A percentile compares a stretch with the other conserved stretches of the same genome.
Conservation (phyloP, 2,888 invertebrate species). For the Heteromurus nitidus region DNA sequence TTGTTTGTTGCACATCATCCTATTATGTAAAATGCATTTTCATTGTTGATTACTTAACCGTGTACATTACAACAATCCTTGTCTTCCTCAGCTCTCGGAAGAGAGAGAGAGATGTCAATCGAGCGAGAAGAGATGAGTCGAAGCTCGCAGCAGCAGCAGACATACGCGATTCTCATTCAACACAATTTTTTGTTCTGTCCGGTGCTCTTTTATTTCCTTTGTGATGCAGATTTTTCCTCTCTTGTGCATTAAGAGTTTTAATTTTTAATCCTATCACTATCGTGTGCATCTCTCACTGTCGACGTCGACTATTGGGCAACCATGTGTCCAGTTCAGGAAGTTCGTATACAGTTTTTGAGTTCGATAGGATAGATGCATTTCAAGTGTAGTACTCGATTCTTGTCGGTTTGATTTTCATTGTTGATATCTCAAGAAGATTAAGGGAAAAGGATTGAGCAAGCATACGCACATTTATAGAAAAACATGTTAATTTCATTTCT, state of each 20-base stretch:
- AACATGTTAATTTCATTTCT: conserved; percentile 52
- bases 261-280: conserved; percentile 5
- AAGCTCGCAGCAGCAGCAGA: too few species aligned
- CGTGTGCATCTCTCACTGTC: too few species aligned
- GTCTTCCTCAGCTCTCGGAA: too few species aligned
- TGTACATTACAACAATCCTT: conserved; percentile 23
- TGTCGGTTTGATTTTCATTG: not conserved
- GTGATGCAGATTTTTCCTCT: conserved; percentile 40
- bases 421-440: conserved; percentile 1
- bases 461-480: conserved; percentile 19
- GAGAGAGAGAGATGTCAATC: conserved; percentile 29
- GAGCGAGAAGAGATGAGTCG: too few species aligned
- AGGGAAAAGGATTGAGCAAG: conserved; percentile 24
- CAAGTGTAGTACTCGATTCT: too few species aligned
- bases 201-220: conserved; percentile 6
- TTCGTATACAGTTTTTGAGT: too few species aligned
- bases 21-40: conserved; percentile 41
- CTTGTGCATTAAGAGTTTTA: not conserved
- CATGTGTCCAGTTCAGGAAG: too few species aligned
- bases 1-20: conserved; percentile 41
- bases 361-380: too few species aligned
- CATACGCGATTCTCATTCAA: too few species aligned
- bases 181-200: not conserved
- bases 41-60: conserved; percentile 53
- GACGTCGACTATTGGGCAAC: too few species aligned